phyloP scores from a whole-genome alignment of 2,797 vertebrate species.

The Sebastes kiyomatsui region DNA sequence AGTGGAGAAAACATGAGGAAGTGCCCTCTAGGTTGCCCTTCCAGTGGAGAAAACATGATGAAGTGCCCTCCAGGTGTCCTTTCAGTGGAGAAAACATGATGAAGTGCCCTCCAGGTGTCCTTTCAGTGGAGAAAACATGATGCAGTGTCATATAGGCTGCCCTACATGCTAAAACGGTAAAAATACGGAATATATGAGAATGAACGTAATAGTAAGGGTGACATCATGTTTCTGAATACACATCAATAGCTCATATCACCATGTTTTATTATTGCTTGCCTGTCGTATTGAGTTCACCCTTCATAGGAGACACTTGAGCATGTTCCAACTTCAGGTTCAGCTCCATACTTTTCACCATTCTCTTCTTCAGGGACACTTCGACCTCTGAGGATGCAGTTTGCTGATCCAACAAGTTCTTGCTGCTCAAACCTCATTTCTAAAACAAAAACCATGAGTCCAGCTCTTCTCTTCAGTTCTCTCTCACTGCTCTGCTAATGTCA shows the following conservation, averaged over 20 bases:
- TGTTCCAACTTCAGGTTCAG: constrained; percentile 15
- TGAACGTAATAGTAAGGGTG: background rate
- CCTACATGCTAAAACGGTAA: background rate
- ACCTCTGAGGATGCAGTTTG: constrained; percentile 50
- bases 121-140: background rate
- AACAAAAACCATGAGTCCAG: constrained; percentile 52
- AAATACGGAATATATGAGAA: background rate
- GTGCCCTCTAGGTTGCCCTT: too few species aligned
- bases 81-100: too few species aligned
- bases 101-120: too few species aligned
- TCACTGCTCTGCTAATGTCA: constrained; percentile 63
- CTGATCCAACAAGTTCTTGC: constrained; percentile 65
- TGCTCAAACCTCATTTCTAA: constrained; percentile 53
- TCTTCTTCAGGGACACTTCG: constrained; percentile 44
- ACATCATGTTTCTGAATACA: background rate
- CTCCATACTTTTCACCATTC: constrained; percentile 15
- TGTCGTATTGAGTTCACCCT: background rate
- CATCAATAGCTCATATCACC: background rate
- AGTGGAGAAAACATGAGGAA: too few species aligned
- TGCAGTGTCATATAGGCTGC: background rate
- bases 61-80: too few species aligned
- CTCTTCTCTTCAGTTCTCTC: constrained; percentile 39
- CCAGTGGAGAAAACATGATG: too few species aligned
- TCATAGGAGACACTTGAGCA: background rate
- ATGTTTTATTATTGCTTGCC: background rate